Percentiles rank a stretch among this genome's conserved stretches.
phyloP scores from a whole-genome alignment of 35 echinoderm and acorn worm genomes.

The Stichopus chloronotus region DNA sequence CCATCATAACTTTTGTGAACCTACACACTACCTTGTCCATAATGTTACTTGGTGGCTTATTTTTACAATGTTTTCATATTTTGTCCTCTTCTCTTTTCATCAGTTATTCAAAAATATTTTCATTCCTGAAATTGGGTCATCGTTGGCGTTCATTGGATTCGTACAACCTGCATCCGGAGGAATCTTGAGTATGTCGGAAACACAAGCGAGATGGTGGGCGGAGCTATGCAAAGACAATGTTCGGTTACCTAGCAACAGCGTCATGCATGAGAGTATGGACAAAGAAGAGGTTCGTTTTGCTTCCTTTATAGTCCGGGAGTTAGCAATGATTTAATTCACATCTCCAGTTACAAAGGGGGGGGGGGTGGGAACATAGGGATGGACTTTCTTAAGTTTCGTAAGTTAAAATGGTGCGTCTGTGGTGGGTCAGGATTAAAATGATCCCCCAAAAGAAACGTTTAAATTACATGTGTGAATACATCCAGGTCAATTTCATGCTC shows the following conservation, averaged over 20 bases:
- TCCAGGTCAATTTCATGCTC: too few species aligned
- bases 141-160: conserved; percentile 95
- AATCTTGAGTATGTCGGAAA: conserved; percentile 89
- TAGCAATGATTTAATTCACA: too few species aligned
- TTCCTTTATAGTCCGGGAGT: too few species aligned
- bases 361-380: too few species aligned
- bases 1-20: too few species aligned
- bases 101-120: conserved; percentile 99
- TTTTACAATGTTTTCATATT: neutral
- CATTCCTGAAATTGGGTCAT: conserved; percentile 71
- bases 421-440: too few species aligned
- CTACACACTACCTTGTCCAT: neutral
- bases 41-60: neutral
- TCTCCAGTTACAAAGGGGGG: too few species aligned
- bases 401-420: too few species aligned
- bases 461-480: too few species aligned
- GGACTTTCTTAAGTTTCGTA: too few species aligned
- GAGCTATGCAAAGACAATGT: conserved; percentile 82
- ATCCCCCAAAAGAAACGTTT: too few species aligned
- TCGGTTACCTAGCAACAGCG: conserved; percentile 60
- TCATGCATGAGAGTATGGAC: conserved; percentile 65
- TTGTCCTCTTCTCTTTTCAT: conserved; percentile 5
- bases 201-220: conserved; percentile 92
- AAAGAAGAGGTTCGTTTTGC: conserved; percentile 60
- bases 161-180: conserved; percentile 96